These are phyloP conservation scores for Callospermophilus lateralis DNA, from an alignment of 2,113 vertebrate genomes.

Conservation along the genomic window DNA sequence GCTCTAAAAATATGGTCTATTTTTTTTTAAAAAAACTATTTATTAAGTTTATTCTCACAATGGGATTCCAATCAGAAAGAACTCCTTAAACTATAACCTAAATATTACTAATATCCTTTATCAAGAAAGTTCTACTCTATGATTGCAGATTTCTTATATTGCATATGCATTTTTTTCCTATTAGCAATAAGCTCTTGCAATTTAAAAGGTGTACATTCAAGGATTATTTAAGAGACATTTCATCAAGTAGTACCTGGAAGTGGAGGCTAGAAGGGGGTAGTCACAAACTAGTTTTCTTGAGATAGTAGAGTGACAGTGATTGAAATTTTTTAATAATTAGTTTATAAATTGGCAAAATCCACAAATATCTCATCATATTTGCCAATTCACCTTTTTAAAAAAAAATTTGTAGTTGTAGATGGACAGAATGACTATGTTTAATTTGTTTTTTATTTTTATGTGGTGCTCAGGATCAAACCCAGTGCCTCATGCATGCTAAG, in stretches of 20 bases:
- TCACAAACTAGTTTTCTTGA: neutral
- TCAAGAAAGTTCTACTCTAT: neutral
- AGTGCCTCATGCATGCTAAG: too few species aligned
- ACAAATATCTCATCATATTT: constrained; percentile 53
- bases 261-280: too few species aligned
- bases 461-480: too few species aligned
- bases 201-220: constrained; percentile 35
- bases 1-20: neutral
- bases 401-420: too few species aligned
- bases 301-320: neutral
- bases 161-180: neutral
- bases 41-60: neutral
- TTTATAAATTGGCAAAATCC: neutral
- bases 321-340: neutral
- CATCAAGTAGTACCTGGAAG: neutral
- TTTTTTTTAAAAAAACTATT: neutral
- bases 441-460: too few species aligned
- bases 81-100: constrained; percentile 9
- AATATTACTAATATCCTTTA: neutral
- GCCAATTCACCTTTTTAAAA: constrained; percentile 16
- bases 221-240: constrained; percentile 21
- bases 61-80: neutral
- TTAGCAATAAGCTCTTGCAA: neutral
- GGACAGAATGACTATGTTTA: too few species aligned
- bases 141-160: neutral